Conservation (phyloP, 2,888 invertebrate species). For the Polydrusus cervinus region DNA sequence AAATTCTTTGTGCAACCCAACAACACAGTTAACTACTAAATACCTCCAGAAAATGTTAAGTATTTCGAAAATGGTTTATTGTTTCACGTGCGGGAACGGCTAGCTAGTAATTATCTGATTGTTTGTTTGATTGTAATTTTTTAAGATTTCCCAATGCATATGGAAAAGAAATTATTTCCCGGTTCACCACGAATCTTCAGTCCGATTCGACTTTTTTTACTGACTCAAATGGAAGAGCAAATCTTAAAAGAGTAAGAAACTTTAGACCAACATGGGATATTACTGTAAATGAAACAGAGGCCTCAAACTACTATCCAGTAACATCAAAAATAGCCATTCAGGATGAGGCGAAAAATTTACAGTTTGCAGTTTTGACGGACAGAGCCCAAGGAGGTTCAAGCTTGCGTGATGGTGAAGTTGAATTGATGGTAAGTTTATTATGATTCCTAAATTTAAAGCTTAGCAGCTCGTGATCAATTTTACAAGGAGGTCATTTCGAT, state of each 20-base stretch:
- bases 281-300: slow-evolving; percentile 71
- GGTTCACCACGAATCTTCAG: slow-evolving; percentile 73
- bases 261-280: slow-evolving; percentile 69
- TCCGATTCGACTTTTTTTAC: slow-evolving; percentile 76
- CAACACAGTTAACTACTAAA: too few relatives aligned
- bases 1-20: too few relatives aligned
- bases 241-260: slow-evolving; percentile 76
- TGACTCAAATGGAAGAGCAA: slow-evolving; percentile 86
- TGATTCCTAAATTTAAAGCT: too few relatives aligned
- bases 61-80: too few relatives aligned
- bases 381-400: slow-evolving; percentile 77
- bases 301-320: slow-evolving; percentile 84
- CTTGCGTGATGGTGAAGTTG: slow-evolving; percentile 74
- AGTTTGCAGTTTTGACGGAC: slow-evolving; percentile 75
- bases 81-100: too few relatives aligned
- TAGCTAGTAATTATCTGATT: too few relatives aligned
- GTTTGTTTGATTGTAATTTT: too few relatives aligned
- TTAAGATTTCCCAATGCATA: slow-evolving; percentile 55
- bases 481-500: too few relatives aligned
- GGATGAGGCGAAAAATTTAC: slow-evolving; percentile 70
- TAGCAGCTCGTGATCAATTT: too few relatives aligned
- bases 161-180: slow-evolving; percentile 82
- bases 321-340: slow-evolving; percentile 77
- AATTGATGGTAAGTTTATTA: slow-evolving; percentile 75
- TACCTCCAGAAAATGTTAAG: too few relatives aligned